phyloP scores from a whole-genome alignment of 2,113 vertebrate species.

The Marcusenius ussheri region DNA sequence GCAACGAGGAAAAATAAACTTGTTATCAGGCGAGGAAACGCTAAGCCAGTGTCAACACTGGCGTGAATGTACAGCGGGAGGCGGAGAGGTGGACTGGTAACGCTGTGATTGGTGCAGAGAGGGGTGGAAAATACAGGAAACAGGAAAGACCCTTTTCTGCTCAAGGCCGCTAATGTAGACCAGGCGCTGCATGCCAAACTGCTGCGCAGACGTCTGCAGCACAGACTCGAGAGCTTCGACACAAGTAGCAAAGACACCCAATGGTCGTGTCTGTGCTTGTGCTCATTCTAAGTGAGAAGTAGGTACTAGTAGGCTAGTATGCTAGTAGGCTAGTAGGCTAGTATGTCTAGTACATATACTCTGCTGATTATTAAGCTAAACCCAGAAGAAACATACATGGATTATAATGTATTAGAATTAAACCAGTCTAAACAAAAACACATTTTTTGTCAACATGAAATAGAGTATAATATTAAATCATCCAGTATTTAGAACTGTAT shows the following conservation, averaged over 20 bases:
- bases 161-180: slow-evolving; percentile 34
- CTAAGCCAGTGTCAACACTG: slow-evolving; percentile 6
- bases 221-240: neutral
- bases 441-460: neutral
- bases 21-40: neutral
- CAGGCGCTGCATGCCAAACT: neutral
- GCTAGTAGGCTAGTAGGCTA: neutral
- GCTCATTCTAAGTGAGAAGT: neutral
- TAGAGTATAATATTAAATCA: neutral
- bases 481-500: neutral
- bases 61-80: neutral
- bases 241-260: neutral
- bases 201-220: neutral
- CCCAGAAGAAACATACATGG: neutral
- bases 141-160: slow-evolving; percentile 42
- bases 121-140: slow-evolving; percentile 57
- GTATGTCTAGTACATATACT: neutral
- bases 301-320: neutral
- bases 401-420: neutral
- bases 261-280: neutral
- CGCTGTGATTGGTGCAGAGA: slow-evolving; percentile 51
- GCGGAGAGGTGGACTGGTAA: slow-evolving; percentile 28
- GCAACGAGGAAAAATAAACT: neutral
- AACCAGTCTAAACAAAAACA: neutral
- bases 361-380: neutral